Evolutionary conservation across 2,888 invertebrate genomes (phyloP).

Genomic region (Pachydiplax longipennis): DNA sequence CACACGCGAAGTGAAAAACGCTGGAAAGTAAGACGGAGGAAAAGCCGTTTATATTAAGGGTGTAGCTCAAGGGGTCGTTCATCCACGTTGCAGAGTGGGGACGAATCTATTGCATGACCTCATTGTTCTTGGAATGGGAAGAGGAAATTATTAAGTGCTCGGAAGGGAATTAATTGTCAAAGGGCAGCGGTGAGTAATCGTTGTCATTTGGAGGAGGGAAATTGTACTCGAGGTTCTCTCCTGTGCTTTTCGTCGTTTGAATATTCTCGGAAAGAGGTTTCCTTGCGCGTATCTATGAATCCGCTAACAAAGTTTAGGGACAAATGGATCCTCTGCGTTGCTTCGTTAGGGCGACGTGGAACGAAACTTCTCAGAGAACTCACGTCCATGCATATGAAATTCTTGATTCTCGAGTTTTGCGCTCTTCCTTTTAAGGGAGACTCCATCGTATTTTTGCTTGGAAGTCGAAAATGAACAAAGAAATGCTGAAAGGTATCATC

Average conservation of each 20-base stretch:
- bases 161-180: conserved; percentile 19
- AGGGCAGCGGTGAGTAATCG: conserved; percentile 2
- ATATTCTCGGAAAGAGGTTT: neutral
- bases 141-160: conserved; percentile 38
- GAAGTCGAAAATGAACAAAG: too few relatives aligned
- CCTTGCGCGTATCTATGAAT: neutral
- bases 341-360: too few relatives aligned
- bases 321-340: neutral
- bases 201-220: conserved; percentile 9
- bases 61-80: neutral
- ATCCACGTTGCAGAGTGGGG: neutral
- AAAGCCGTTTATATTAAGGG: conserved; percentile 36
- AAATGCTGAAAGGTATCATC: too few relatives aligned
- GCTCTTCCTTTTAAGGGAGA: too few relatives aligned
- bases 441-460: too few relatives aligned
- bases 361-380: too few relatives aligned
- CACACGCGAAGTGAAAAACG: conserved; percentile 13
- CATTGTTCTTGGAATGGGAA: neutral
- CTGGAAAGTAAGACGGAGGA: conserved; percentile 23
- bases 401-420: too few relatives aligned
- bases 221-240: neutral
- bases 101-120: conserved; percentile 42
- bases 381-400: too few relatives aligned
- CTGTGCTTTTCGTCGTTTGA: neutral
- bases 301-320: neutral